Evolutionary conservation across 2,797 vertebrate species (phyloP), one percentile per base, ranked within the genome.

Genomic region (Mormyrus proboscirostris): DNA sequence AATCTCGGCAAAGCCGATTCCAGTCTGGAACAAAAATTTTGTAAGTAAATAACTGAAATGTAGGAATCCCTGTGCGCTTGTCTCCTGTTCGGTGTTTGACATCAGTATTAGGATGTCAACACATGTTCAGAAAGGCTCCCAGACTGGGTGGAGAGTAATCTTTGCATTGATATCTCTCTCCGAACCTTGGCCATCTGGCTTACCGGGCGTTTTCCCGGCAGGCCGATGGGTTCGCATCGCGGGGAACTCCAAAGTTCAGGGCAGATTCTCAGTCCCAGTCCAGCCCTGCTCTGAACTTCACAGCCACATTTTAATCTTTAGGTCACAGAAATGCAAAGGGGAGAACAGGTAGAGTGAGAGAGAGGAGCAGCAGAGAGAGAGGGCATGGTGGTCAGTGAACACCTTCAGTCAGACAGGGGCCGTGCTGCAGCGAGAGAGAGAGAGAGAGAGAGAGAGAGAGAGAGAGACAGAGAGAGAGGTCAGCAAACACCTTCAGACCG

Each of bases 301-400:
- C 65, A 73, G 29, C 65, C 14, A 86, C 57, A 62, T 89, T 65
- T 84, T 92, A 84, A 92, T 92, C 91, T 59, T 90, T 14, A 57
- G 51, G 49, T 22, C 22, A 73, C 7, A 85, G 51, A 12, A 87
- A 89, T 89, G 89, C 19, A 4, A 38, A 88, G 93, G 93, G 93
- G 59, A 92, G 93, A 93, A 93, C 3, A 79, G 93, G 92, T 33
- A 33, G 16, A 29, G 84, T 50, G 41, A 84, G n/a, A 9, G n/a
- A 62, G 2, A 62, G 57, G 4, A n/a, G 16, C 53, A 55, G 55
- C 55, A 33, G 10, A 51, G 9, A 51, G 50, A 16, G 53, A 19
- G 25, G 14, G 29, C 69, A 38, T 12, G 44, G 33, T 41, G 69
- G 33, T 76, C 10, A 41, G 69, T 16, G 12, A 76, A 69, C 12